Percentiles rank a stretch among this genome's conserved stretches.
phyloP scores from a whole-genome alignment of 2,797 vertebrate species.

The Antennarius maculatus region DNA sequence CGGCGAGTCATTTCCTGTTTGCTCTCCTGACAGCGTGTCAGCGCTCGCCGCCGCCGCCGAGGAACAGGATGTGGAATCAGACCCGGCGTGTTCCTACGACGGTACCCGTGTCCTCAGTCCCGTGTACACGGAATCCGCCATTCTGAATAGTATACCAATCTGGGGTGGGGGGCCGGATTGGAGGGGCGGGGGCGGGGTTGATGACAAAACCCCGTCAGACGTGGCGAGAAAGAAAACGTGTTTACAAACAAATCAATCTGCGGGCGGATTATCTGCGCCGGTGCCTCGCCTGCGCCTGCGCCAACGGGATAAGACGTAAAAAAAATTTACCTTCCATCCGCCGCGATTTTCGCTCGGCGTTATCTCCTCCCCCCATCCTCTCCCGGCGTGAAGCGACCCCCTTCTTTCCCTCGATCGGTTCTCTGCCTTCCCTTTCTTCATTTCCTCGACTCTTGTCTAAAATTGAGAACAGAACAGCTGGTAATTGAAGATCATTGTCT shows the following conservation, averaged over 20 bases:
- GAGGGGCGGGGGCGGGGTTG: not conserved
- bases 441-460: conserved; percentile 76
- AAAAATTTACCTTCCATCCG: conserved; percentile 23
- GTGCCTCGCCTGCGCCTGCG: conserved; percentile 20
- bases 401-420: conserved; percentile 4
- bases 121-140: conserved; percentile 49
- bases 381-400: too few species aligned
- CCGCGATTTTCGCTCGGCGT: not conserved
- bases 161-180: conserved; percentile 3
- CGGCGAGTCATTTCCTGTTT: conserved; percentile 38
- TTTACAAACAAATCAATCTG: conserved; percentile 68
- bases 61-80: conserved; percentile 47
- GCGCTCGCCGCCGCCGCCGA: not conserved
- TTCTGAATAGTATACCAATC: conserved; percentile 58
- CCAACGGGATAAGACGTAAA: conserved; percentile 47
- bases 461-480: conserved; percentile 81
- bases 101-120: conserved; percentile 28
- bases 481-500: conserved; percentile 89
- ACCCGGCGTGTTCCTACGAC: conserved; percentile 31
- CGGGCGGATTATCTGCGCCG: conserved; percentile 34
- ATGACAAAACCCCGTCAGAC: conserved; percentile 35
- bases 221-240: conserved; percentile 33
- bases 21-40: conserved; percentile 38
- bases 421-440: conserved; percentile 34
- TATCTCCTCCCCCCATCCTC: conserved; percentile 16